These are phyloP conservation scores for Sebastes schlegelii DNA, from an alignment of 2,113 vertebrate species.

Conservation along the genomic window DNA sequence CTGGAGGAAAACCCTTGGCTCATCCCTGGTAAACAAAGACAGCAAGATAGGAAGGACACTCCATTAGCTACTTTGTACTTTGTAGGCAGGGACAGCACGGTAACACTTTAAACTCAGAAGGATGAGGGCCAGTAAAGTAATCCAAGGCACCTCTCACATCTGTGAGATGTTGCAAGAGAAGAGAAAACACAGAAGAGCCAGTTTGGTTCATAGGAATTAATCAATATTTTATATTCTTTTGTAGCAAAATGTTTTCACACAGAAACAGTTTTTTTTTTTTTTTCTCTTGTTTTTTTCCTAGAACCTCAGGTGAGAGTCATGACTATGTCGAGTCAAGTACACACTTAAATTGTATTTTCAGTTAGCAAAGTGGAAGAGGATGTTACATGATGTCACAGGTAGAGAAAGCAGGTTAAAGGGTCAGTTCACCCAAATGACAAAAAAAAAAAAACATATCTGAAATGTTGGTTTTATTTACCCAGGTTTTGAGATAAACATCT, in stretches of 20 bases:
- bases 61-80: conserved; percentile 9
- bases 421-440: conserved; percentile 31
- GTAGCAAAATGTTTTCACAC: conserved; percentile 86
- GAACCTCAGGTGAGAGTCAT: conserved; percentile 79
- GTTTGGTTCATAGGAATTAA: conserved; percentile 79
- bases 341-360: conserved; percentile 74
- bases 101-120: background rate
- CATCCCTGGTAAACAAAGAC: conserved; percentile 59
- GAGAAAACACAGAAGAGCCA: conserved; percentile 67
- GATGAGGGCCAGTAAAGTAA: conserved; percentile 1
- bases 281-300: conserved; percentile 66
- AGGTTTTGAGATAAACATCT: background rate
- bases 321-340: conserved; percentile 79
- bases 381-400: conserved; percentile 49
- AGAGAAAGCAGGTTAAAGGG: conserved; percentile 32
- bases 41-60: conserved; percentile 31
- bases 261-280: conserved; percentile 72
- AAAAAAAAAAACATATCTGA: background rate
- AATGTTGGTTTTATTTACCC: conserved; percentile 9
- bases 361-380: conserved; percentile 62
- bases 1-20: conserved; percentile 62
- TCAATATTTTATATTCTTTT: conserved; percentile 84
- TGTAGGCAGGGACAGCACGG: background rate
- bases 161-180: conserved; percentile 28
- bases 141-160: background rate